These are phyloP conservation scores for Tridacna gigas DNA, from an alignment of 2,888 invertebrate species.

Conservation along the genomic window DNA sequence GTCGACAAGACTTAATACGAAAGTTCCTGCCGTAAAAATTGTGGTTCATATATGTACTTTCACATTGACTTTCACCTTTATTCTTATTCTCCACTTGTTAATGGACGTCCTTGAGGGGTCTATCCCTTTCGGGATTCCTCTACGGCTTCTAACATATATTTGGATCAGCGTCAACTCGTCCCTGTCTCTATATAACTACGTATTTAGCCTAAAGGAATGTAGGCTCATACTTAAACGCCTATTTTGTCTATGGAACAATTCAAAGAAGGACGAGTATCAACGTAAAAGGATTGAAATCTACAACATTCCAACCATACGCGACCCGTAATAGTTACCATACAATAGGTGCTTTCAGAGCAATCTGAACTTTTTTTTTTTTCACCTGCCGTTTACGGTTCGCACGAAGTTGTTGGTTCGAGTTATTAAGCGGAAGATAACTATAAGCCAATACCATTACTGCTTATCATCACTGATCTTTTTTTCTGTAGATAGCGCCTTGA, in stretches of 20 bases:
- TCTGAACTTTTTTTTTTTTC: not conserved
- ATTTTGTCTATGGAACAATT: not conserved
- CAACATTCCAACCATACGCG: not conserved
- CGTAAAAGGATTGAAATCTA: slow-evolving; percentile 4
- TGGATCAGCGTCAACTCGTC: not conserved
- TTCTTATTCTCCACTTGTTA: not conserved
- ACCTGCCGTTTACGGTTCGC: too few relatives aligned
- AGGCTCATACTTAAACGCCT: slow-evolving; percentile 3
- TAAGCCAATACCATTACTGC: too few relatives aligned
- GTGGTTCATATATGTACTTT: not conserved
- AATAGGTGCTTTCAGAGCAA: not conserved
- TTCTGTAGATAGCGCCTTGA: too few relatives aligned
- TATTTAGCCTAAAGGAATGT: slow-evolving; percentile 1
- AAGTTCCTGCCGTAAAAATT: not conserved
- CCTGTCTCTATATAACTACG: slow-evolving; percentile 6
- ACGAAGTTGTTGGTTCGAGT: too few relatives aligned
- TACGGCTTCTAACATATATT: not conserved
- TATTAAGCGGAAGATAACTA: too few relatives aligned
- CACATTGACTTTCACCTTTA: not conserved
- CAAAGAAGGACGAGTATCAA: not conserved
- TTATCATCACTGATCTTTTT: too few relatives aligned
- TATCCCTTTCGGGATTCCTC: not conserved
- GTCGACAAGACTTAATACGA: not conserved
- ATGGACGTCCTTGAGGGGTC: not conserved
- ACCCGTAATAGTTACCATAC: not conserved